A percentile compares a stretch with the other conserved stretches of the same genome.
Conservation (phyloP, 2,797 vertebrate species). For the Lagorchestes hirsutus region DNA sequence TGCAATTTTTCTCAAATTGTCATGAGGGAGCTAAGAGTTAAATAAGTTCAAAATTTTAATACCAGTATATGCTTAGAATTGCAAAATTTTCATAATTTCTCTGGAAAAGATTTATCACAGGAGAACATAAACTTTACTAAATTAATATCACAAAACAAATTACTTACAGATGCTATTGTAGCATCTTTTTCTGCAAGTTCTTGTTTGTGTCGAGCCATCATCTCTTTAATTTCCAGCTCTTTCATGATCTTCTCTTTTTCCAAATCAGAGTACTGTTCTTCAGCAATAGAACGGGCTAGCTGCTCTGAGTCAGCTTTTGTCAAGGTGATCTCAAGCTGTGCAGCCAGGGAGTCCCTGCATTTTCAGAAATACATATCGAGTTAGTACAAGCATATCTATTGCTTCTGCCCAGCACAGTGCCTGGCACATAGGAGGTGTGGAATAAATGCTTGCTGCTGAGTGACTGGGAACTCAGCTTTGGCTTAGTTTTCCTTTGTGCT, state of each 20-base stretch:
- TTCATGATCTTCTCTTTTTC: conserved; percentile 99
- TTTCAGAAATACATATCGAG: conserved; percentile 50
- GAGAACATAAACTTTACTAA: conserved; percentile 4
- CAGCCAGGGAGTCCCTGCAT: conserved; percentile 93
- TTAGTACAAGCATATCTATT: neutral
- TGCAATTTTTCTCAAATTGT: conserved; percentile 5
- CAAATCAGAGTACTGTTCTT: conserved; percentile 96
- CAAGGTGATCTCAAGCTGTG: conserved; percentile 94
- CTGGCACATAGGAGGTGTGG: neutral
- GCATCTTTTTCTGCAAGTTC: conserved; percentile 95
- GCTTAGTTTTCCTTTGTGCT: neutral
- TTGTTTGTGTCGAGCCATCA: conserved; percentile 95
- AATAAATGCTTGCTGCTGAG: neutral
- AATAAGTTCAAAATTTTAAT: neutral
- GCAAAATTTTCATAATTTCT: neutral
- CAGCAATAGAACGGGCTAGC: conserved; percentile 95
- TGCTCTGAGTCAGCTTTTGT: conserved; percentile 97
- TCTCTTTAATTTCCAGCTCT: conserved; percentile 98
- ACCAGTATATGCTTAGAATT: neutral
- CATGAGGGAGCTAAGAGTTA: neutral
- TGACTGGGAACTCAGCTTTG: neutral
- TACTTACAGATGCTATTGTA: conserved; percentile 95
- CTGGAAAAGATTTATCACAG: neutral
- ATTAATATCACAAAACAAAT: neutral
- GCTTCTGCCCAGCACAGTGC: neutral